Conservation (phyloP, 2,113 vertebrate species). For the Pseudorhombus dupliciocellatus region DNA sequence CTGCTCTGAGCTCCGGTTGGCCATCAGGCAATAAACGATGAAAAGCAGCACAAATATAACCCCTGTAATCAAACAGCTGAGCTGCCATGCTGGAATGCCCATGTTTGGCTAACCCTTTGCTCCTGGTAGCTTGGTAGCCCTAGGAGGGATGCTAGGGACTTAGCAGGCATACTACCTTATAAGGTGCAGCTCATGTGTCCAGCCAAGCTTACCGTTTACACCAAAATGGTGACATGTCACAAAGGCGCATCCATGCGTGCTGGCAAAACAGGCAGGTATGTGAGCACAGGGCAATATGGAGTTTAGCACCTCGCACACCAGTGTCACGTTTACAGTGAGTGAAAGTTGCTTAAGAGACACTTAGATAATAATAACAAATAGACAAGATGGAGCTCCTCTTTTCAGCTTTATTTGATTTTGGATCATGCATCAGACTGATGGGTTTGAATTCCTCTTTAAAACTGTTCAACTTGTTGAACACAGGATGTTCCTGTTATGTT, state of each 20-base stretch:
- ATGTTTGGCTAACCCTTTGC: constrained; percentile 80
- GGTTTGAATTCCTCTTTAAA: background rate
- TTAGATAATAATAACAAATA: background rate
- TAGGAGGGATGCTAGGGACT: constrained; percentile 84
- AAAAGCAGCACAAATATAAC: constrained; percentile 70
- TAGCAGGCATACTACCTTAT: constrained; percentile 81
- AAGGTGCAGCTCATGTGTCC: constrained; percentile 84
- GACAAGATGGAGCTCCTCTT: background rate
- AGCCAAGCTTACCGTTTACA: constrained; percentile 74
- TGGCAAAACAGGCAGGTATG: background rate
- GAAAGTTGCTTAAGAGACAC: background rate
- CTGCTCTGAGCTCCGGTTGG: constrained; percentile 53
- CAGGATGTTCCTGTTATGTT: background rate
- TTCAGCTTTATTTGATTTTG: too few species aligned
- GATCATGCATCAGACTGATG: background rate
- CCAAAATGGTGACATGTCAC: constrained; percentile 66
- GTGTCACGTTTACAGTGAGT: too few species aligned
- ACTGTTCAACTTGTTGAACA: background rate
- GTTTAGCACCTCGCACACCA: background rate
- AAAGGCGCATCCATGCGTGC: constrained; percentile 47
- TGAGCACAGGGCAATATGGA: background rate
- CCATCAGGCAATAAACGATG: constrained; percentile 66
- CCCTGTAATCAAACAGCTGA: constrained; percentile 46
- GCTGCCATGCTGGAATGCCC: constrained; percentile 74
- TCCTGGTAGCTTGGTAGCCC: constrained; percentile 71